phyloP scores from a whole-genome alignment of 2,113 vertebrate genomes.

The Trochalopteron elliotii region DNA sequence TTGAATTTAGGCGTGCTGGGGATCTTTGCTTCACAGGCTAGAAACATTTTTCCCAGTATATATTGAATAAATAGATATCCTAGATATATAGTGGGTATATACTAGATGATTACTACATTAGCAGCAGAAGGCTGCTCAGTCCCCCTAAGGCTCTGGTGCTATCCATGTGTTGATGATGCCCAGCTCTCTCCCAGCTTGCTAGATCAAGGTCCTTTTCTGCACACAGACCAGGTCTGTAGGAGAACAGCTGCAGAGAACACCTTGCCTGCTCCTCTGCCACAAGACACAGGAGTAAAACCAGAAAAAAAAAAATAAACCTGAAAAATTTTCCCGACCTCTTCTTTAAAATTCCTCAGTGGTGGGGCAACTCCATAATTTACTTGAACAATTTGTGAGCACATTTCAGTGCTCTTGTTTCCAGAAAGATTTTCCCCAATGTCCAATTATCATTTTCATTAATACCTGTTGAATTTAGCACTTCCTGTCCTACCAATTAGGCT shows the following conservation, averaged over 20 bases:
- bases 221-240: background rate
- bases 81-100: background rate
- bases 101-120: background rate
- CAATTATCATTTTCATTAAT: background rate
- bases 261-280: background rate
- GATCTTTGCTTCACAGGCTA: background rate
- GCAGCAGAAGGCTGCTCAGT: background rate
- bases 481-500: background rate
- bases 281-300: background rate
- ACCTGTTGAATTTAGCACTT: background rate
- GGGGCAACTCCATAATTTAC: background rate
- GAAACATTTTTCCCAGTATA: background rate
- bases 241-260: background rate
- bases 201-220: background rate
- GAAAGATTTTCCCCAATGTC: background rate
- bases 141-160: background rate
- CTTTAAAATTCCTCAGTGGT: background rate
- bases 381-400: background rate
- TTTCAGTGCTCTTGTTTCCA: background rate
- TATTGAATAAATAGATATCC: background rate
- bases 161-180: background rate
- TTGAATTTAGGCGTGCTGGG: background rate
- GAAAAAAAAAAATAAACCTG: background rate
- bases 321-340: background rate
- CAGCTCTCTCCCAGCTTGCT: fast-evolving